Percentiles rank a stretch among this genome's conserved stretches.
phyloP scores from a whole-genome alignment of 1,140 invertebrate genomes.

The Triops cancriformis region DNA sequence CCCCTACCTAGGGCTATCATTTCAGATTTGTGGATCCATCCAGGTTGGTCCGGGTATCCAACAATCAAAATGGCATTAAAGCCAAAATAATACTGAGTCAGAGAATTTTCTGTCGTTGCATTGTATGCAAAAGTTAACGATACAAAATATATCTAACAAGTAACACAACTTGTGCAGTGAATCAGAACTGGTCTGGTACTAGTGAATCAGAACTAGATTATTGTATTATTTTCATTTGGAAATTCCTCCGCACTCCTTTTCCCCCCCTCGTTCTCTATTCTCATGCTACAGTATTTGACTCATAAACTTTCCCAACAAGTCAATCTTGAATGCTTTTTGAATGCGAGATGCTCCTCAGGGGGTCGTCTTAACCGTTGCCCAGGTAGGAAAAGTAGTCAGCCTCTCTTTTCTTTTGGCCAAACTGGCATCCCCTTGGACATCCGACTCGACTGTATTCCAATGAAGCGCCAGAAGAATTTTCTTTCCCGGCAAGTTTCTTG shows the following conservation, averaged over 20 bases:
- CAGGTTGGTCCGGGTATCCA: not conserved
- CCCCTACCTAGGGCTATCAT: not conserved
- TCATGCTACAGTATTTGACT: not conserved
- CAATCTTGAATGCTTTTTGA: slow-evolving; percentile 8
- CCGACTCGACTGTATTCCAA: not conserved
- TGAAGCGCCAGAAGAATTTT: not conserved
- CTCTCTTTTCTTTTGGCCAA: not conserved
- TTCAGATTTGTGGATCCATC: not conserved
- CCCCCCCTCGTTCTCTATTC: not conserved
- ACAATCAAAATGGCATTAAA: not conserved
- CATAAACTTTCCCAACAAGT: slow-evolving; percentile 10
- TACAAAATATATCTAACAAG: not conserved
- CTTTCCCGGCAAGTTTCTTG: not conserved
- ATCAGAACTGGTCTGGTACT: too few species aligned
- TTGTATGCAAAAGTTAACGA: not conserved
- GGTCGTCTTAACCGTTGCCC: slow-evolving; percentile 8
- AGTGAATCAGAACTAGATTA: too few species aligned
- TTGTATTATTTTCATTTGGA: not conserved
- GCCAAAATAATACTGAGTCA: not conserved
- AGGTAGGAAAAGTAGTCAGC: not conserved
- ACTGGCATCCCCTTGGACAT: not conserved
- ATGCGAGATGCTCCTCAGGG: not conserved
- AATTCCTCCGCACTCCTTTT: not conserved
- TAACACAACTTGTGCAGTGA: too few species aligned
- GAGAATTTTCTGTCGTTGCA: not conserved